Percentiles rank a stretch among this genome's conserved stretches.
These are phyloP conservation scores for Balaeniceps rex DNA, from an alignment of 2,113 vertebrate species.

Conservation along the genomic window DNA sequence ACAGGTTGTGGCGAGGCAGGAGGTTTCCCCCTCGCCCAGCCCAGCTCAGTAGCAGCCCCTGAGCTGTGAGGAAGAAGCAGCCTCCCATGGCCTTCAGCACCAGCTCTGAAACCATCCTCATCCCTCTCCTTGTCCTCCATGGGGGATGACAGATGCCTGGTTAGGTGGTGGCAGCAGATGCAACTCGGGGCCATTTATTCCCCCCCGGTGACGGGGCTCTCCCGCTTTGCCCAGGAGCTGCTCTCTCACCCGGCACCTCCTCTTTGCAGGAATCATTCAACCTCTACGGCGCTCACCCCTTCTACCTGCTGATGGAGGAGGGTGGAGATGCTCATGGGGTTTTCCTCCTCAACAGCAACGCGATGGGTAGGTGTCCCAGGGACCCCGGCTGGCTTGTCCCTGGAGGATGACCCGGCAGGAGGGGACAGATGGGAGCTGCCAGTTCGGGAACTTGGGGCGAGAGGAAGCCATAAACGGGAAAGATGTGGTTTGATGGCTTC, in stretches of 20 bases:
- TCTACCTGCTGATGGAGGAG: constrained; percentile 86
- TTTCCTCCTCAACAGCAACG: constrained; percentile 85
- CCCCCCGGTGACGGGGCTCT: background rate
- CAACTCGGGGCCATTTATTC: background rate
- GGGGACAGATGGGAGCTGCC: background rate
- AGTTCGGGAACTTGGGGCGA: background rate
- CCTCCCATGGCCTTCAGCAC: background rate
- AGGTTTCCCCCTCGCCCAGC: background rate
- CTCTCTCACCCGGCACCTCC: background rate
- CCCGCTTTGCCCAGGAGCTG: background rate
- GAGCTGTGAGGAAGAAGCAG: background rate
- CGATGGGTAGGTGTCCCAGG: constrained; percentile 67
- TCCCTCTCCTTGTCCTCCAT: background rate
- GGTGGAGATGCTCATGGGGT: constrained; percentile 81
- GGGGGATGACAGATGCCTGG: background rate
- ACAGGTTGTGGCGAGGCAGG: background rate
- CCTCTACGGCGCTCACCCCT: constrained; percentile 87
- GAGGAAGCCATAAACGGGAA: background rate
- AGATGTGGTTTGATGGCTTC: constrained; percentile 47
- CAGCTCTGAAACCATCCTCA: background rate
- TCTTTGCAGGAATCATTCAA: constrained; percentile 79
- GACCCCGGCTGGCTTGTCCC: background rate
- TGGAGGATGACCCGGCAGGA: background rate
- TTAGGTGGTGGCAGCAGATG: background rate
- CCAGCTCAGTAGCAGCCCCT: background rate